These are phyloP conservation scores for Stenchaetothrips biformis DNA, from an alignment of 2,888 invertebrate species.

Conservation along the genomic window DNA sequence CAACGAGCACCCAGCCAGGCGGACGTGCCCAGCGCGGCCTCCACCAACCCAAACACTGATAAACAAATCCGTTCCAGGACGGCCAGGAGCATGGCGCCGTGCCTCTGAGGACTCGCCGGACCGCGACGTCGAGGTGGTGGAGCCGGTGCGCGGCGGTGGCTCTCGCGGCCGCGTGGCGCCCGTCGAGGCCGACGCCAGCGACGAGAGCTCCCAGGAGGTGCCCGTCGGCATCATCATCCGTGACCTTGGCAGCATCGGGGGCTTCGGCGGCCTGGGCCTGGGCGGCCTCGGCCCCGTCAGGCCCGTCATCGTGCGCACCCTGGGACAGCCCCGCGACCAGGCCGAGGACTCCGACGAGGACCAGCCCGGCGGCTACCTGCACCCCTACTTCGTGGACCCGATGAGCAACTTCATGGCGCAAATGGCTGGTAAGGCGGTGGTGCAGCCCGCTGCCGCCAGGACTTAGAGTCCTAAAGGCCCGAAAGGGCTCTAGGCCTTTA, in stretches of 20 bases:
- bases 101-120: neutral
- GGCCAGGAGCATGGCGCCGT: no score
- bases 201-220: neutral
- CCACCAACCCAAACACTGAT: no score
- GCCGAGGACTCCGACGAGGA: neutral
- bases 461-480: neutral
- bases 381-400: neutral
- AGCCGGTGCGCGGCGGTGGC: neutral
- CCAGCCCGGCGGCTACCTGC: neutral
- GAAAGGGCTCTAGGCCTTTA: neutral
- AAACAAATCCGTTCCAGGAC: no score
- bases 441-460: neutral
- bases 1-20: no score
- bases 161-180: neutral
- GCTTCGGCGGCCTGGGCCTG: neutral
- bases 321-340: neutral
- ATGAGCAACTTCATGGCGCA: neutral
- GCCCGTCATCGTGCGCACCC: neutral
- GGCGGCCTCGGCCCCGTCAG: neutral
- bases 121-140: conserved; percentile 15
- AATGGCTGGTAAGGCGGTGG: neutral
- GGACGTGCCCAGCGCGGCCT: no score
- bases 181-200: neutral
- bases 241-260: neutral
- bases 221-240: neutral